These are phyloP conservation scores for Glossophaga mutica DNA, from an alignment of 2,797 vertebrate species.

Conservation along the genomic window DNA sequence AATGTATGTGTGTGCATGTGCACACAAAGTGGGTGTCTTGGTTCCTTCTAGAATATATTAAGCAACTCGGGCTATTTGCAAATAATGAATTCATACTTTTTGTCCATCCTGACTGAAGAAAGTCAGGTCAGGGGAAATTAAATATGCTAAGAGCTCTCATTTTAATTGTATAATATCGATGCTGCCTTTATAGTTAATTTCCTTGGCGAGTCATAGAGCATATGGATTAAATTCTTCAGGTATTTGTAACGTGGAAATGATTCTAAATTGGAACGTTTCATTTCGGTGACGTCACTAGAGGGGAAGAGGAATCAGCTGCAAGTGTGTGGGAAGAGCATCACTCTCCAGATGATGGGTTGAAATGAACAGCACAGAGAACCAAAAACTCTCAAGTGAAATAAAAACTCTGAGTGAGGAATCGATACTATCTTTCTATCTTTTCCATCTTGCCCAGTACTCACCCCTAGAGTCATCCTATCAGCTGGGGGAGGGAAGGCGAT, in stretches of 20 bases:
- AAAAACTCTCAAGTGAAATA: neutral
- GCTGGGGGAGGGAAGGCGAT: neutral
- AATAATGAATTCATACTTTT: conserved; percentile 66
- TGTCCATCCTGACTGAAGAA: conserved; percentile 46
- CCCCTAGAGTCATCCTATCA: neutral
- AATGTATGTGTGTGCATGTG: neutral
- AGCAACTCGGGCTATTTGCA: conserved; percentile 40
- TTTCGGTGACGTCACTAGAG: conserved; percentile 33
- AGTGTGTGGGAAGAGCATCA: neutral
- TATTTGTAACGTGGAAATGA: conserved; percentile 52
- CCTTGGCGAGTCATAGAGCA: conserved; percentile 50
- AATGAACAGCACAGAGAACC: neutral
- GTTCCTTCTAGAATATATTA: conserved; percentile 30
- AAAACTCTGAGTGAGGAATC: neutral
- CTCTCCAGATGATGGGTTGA: neutral
- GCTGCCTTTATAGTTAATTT: conserved; percentile 65
- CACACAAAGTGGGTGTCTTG: neutral
- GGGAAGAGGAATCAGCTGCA: neutral
- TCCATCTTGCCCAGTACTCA: neutral
- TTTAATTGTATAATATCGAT: conserved; percentile 64
- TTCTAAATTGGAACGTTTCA: conserved; percentile 48
- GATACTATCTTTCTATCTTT: neutral
- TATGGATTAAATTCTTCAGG: conserved; percentile 46
- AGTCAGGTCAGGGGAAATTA: conserved; percentile 63
- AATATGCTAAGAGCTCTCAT: conserved; percentile 62